Evolutionary conservation across 2,888 invertebrate genomes (phyloP).

Genomic region (Arctia plantaginis): DNA sequence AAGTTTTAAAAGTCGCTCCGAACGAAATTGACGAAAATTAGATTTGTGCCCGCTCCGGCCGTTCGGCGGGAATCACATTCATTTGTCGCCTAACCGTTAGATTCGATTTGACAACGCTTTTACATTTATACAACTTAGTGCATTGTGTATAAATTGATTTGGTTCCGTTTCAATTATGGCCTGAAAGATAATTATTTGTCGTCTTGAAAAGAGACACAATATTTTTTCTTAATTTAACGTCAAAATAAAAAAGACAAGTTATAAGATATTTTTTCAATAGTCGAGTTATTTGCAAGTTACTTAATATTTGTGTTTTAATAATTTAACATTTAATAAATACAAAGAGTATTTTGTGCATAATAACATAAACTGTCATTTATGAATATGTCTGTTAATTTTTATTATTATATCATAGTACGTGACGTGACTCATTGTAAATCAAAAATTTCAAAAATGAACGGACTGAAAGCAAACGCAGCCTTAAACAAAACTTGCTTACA

Average conservation of each 20-base stretch:
- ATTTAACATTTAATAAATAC: neutral
- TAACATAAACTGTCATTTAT: neutral
- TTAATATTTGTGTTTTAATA: neutral
- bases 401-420: neutral
- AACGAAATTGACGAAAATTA: conserved; percentile 43
- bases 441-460: neutral
- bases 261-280: no score
- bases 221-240: neutral
- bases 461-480: no score
- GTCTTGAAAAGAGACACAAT: neutral
- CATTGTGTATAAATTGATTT: conserved; percentile 29
- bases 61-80: conserved; percentile 40
- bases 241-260: no score
- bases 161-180: conserved; percentile 11
- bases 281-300: no score
- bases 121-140: conserved; percentile 32
- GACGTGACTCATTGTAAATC: neutral
- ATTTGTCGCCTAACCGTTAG: conserved; percentile 37
- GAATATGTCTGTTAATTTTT: no score
- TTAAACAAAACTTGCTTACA: neutral
- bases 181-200: neutral
- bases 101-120: conserved; percentile 49
- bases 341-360: neutral
- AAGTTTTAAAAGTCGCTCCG: conserved; percentile 39
- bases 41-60: conserved; percentile 30